Evolutionary conservation across 2,888 invertebrate species (phyloP).

Genomic region (Cryptocephalus moraei): DNA sequence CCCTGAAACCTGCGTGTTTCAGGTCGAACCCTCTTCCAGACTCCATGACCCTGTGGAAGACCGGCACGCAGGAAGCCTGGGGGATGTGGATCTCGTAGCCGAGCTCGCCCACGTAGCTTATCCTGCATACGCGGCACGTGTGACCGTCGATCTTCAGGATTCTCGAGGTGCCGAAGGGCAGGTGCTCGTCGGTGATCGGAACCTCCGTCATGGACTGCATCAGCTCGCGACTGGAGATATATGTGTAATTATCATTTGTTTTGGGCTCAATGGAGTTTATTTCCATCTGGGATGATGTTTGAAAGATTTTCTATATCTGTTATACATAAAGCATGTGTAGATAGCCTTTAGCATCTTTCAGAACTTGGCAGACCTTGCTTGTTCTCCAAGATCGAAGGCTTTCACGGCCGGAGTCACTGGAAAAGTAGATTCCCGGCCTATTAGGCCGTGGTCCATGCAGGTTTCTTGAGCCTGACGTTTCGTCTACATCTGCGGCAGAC

Average conservation of each 20-base stretch:
- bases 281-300: too few relatives aligned
- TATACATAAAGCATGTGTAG: too few relatives aligned
- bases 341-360: too few relatives aligned
- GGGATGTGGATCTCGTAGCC: conserved; percentile 87
- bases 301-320: too few relatives aligned
- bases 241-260: not conserved
- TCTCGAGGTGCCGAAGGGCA: conserved; percentile 54
- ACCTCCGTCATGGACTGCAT: conserved; percentile 49
- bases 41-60: conserved; percentile 53
- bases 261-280: too few relatives aligned
- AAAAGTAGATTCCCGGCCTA: too few relatives aligned
- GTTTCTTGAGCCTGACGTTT: too few relatives aligned
- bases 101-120: conserved; percentile 80
- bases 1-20: conserved; percentile 73
- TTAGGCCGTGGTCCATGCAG: too few relatives aligned
- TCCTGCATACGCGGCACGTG: conserved; percentile 54
- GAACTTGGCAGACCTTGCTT: too few relatives aligned
- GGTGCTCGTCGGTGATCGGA: conserved; percentile 49
- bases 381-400: too few relatives aligned
- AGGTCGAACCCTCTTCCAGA: conserved; percentile 53
- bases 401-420: too few relatives aligned
- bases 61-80: conserved; percentile 49
- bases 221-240: conserved; percentile 45
- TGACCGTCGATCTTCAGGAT: conserved; percentile 44
- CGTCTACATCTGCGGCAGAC: too few relatives aligned